phyloP scores from a whole-genome alignment of 2,797 vertebrate genomes.

The Salarias fasciatus region DNA sequence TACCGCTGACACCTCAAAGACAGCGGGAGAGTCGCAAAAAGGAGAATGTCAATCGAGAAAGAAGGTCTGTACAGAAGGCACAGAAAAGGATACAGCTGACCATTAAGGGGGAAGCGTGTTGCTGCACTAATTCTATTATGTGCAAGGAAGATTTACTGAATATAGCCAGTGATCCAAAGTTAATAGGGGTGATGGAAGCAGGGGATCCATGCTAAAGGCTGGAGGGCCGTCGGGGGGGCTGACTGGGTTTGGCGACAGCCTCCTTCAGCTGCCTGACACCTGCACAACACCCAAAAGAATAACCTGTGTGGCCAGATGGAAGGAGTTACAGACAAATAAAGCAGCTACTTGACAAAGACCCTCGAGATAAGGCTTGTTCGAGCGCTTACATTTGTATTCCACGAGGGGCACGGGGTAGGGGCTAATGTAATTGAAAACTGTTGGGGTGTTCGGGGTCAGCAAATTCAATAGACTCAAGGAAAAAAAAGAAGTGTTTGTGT shows the following conservation, averaged over 20 bases:
- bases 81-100: constrained; percentile 40
- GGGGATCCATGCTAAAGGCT: constrained; percentile 60
- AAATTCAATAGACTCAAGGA: constrained; percentile 67
- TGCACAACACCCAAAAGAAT: constrained; percentile 46
- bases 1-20: constrained; percentile 65
- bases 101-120: constrained; percentile 36
- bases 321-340: constrained; percentile 60
- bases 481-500: constrained; percentile 51
- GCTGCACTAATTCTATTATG: constrained; percentile 74
- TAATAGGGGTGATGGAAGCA: constrained; percentile 81
- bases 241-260: constrained; percentile 49
- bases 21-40: constrained; percentile 51
- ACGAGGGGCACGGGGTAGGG: constrained; percentile 27
- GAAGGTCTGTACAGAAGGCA: constrained; percentile 13
- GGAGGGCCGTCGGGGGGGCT: constrained; percentile 32
- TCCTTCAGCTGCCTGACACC: constrained; percentile 62
- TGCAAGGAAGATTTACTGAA: constrained; percentile 68
- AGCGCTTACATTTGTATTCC: constrained; percentile 68
- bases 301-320: constrained; percentile 50
- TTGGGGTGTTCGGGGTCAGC: constrained; percentile 57
- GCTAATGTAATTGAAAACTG: constrained; percentile 74
- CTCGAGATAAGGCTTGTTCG: constrained; percentile 52
- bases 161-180: constrained; percentile 81
- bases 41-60: constrained; percentile 41
- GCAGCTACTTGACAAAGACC: constrained; percentile 61